phyloP scores from a whole-genome alignment of 2,888 invertebrate species.

The Heteromyza rotundicornis region DNA sequence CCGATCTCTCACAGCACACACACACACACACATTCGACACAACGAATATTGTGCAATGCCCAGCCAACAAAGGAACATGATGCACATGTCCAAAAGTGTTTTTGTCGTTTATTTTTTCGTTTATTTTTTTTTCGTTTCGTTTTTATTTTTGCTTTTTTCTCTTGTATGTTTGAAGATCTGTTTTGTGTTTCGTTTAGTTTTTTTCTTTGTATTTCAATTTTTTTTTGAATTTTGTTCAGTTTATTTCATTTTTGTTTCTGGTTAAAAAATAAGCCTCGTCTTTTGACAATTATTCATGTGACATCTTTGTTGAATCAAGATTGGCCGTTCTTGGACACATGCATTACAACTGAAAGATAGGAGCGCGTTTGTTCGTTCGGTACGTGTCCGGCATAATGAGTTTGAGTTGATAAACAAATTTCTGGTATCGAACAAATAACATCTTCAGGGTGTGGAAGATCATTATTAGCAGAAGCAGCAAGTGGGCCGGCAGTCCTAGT shows the following conservation, averaged over 20 bases:
- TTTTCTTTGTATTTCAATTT: too few relatives aligned
- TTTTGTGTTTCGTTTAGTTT: slow-evolving; percentile 2
- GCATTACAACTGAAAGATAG: slow-evolving; percentile 11
- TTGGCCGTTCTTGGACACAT: slow-evolving; percentile 13
- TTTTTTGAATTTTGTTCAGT: too few relatives aligned
- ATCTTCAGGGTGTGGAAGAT: slow-evolving; percentile 5
- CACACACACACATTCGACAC: too few relatives aligned
- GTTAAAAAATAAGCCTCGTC: slow-evolving; percentile 29
- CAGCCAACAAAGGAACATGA: slow-evolving; percentile 37
- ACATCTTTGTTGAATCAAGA: slow-evolving; percentile 30
- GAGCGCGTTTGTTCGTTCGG: slow-evolving; percentile 25
- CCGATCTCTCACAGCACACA: too few relatives aligned
- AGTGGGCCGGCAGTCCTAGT: too few relatives aligned
- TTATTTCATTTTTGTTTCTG: too few relatives aligned
- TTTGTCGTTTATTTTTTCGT: background rate
- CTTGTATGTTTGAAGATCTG: background rate
- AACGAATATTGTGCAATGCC: slow-evolving; percentile 48
- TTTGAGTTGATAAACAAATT: slow-evolving; percentile 18
- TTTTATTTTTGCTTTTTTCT: background rate
- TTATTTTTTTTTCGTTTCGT: background rate
- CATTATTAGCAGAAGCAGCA: too few relatives aligned
- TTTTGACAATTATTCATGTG: slow-evolving; percentile 35
- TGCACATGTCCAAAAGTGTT: slow-evolving; percentile 39
- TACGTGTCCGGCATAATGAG: slow-evolving; percentile 35
- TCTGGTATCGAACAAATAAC: background rate